Evolutionary conservation across 2,888 invertebrate species (phyloP).

Genomic region (Aquatica leii): DNA sequence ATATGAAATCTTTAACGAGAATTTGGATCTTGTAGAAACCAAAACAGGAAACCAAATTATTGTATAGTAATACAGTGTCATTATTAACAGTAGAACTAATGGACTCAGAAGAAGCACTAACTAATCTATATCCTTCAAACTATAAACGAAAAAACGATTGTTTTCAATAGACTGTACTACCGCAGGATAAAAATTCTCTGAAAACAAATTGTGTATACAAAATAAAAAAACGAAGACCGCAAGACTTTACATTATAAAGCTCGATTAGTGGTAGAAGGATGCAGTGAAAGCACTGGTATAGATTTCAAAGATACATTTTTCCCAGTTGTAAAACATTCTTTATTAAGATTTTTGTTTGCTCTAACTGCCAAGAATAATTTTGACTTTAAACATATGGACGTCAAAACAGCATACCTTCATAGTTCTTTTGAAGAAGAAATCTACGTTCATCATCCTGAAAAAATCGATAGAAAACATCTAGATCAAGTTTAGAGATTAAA

Average conservation of each 20-base stretch:
- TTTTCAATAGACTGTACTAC: constrained; percentile 15
- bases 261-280: background rate
- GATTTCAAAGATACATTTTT: constrained; percentile 26
- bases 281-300: background rate
- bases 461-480: background rate
- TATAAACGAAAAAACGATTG: constrained; percentile 9
- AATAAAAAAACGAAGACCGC: constrained; percentile 6
- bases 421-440: constrained; percentile 4
- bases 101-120: background rate
- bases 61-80: constrained; percentile 34
- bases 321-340: constrained; percentile 18
- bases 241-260: no score
- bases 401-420: constrained; percentile 9
- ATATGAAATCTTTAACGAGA: constrained; percentile 20
- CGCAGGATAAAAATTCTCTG: constrained; percentile 5
- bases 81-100: background rate
- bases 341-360: constrained; percentile 24
- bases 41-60: constrained; percentile 19
- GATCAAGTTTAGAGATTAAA: background rate
- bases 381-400: background rate
- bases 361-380: constrained; percentile 1
- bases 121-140: background rate
- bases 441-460: background rate
- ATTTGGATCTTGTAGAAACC: constrained; percentile 23
- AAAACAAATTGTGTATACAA: constrained; percentile 22